phyloP scores from a whole-genome alignment of 2,113 vertebrate genomes.

The Anoplopoma fimbria region DNA sequence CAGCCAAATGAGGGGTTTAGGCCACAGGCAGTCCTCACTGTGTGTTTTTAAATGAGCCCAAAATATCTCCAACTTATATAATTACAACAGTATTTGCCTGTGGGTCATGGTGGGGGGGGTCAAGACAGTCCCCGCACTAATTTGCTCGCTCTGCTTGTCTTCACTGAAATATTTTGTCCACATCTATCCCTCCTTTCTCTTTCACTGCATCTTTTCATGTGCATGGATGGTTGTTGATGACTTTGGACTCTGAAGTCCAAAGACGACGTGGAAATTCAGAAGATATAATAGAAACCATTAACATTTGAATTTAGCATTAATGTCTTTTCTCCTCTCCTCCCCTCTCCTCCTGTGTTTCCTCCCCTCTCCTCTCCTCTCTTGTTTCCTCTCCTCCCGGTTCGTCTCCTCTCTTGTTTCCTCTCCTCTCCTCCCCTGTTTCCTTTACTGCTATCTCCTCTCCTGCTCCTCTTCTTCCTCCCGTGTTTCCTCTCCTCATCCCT shows the following conservation, averaged over 20 bases:
- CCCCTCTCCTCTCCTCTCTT: neutral
- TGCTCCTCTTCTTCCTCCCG: too few species aligned
- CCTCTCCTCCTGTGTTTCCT: neutral
- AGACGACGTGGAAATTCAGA: neutral
- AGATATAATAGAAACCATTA: neutral
- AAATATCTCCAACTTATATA: constrained; percentile 39
- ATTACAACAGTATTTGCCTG: constrained; percentile 14
- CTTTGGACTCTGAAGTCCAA: neutral
- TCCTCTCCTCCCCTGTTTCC: too few species aligned
- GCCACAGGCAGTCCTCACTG: constrained; percentile 8
- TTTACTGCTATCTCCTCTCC: neutral
- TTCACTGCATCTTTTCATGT: too few species aligned
- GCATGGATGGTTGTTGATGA: neutral
- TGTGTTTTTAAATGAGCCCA: constrained; percentile 15
- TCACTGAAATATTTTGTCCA: neutral
- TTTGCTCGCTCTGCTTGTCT: neutral
- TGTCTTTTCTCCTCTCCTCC: neutral
- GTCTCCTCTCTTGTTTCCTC: too few species aligned
- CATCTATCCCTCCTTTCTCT: neutral
- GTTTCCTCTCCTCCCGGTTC: too few species aligned
- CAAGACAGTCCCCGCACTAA: neutral
- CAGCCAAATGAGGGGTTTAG: neutral
- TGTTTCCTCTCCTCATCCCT: too few species aligned
- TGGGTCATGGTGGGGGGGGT: constrained; percentile 20
- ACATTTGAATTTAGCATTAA: neutral